Evolutionary conservation across 2,888 invertebrate species (phyloP), one percentile per base, ranked within the genome.

Genomic region (Latrodectus elegans): DNA sequence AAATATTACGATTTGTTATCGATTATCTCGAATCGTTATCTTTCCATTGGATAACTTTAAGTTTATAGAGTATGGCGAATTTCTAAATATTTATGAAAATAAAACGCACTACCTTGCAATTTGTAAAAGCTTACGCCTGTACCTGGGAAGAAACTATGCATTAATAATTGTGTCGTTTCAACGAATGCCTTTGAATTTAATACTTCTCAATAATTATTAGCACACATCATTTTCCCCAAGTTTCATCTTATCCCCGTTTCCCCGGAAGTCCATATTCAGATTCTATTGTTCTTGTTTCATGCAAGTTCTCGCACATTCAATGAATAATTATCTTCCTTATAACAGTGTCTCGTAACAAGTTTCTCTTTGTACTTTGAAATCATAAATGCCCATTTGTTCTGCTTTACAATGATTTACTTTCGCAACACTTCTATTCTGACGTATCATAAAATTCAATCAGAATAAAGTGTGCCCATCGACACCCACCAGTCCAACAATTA

Each of bases 311-410:
- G 60, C 60, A 15, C 4, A 15, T 15, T 15, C 14, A 10, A 60
- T 60, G 60, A 60, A 60, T 60, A 60, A 60, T 60, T 11, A 60
- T 60, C 60, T 60, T 0, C 60, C n/a, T 60, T 60, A 60, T 11
- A 9, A 60, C 6, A 12, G 6, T 12, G 12, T 55, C 15, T 60
- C 60, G 12, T 10, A 15, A 15, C 12, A 14, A 60, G 11, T 60
- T 60, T 60, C 60, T 60, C 60, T n/a, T 60, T 60, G 12, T 15
- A 15, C 12, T 60, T 60, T 12, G 6, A 60, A 60, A 60, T 60
- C n/a, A 60, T n/a, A 60, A 60, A 60, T 60, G 60, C 60, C 60
- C 60, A 60, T 60, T 60, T 60, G n/a, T 60, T n/a, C 60, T n/a
- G 60, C 60, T 60, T 60, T 60, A 60, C 60, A 60, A 11, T 60